phyloP scores from a whole-genome alignment of 2,797 vertebrate species.

The Darevskia mixta region DNA sequence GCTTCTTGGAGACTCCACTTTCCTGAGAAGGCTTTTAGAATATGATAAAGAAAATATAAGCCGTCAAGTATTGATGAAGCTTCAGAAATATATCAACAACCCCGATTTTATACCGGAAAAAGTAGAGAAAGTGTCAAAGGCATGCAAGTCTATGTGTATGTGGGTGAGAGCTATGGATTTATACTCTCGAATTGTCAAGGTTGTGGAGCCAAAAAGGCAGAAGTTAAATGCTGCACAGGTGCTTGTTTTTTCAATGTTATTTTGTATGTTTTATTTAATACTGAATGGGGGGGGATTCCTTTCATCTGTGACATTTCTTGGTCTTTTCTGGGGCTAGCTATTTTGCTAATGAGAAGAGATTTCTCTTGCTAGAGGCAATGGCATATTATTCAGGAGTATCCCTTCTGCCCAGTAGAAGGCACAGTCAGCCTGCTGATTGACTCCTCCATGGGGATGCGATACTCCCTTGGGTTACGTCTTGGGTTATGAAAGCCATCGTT shows the following conservation, averaged over 20 bases:
- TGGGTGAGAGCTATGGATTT: conserved; percentile 89
- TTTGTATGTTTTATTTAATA: not conserved
- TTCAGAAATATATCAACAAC: conserved; percentile 87
- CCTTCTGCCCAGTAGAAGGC: not conserved
- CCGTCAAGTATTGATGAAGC: conserved; percentile 81
- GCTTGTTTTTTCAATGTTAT: not conserved
- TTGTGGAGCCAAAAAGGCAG: conserved; percentile 86
- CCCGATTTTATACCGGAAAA: conserved; percentile 88
- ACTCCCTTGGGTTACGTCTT: not conserved
- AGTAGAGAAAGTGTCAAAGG: conserved; percentile 88
- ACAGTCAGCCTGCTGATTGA: not conserved
- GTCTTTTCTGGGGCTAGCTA: not conserved
- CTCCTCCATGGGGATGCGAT: not conserved
- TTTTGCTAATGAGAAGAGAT: not conserved
- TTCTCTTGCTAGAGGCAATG: not conserved
- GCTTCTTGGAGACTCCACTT: conserved; percentile 85
- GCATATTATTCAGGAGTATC: not conserved
- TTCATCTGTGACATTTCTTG: not conserved
- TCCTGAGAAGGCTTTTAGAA: conserved; percentile 84
- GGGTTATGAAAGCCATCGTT: not conserved
- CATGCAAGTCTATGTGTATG: conserved; percentile 90
- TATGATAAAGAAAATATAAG: conserved; percentile 90
- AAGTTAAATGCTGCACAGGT: conserved; percentile 86
- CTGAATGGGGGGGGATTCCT: not conserved
- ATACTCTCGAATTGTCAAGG: conserved; percentile 85